These are phyloP conservation scores for Euproctis similis DNA, from an alignment of 2,888 invertebrate species.

Conservation along the genomic window DNA sequence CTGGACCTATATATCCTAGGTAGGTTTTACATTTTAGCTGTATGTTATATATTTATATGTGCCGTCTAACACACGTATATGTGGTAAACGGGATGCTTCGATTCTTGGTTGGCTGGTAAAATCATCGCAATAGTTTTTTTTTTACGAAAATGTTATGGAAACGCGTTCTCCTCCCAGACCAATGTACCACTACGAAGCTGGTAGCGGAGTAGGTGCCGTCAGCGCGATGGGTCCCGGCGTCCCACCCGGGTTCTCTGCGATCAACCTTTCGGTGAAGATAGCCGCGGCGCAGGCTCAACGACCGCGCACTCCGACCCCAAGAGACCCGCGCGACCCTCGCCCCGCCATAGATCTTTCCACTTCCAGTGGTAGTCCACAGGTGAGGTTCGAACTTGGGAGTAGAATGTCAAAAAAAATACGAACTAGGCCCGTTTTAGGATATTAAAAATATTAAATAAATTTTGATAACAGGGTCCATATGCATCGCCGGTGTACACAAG, in stretches of 20 bases:
- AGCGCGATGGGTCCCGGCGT: constrained; percentile 79
- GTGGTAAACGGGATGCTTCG: constrained; percentile 64
- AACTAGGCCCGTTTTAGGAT: constrained; percentile 17
- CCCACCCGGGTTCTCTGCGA: constrained; percentile 86
- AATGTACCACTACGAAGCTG: constrained; percentile 86
- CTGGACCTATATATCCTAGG: constrained; percentile 85
- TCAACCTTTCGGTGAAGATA: constrained; percentile 90
- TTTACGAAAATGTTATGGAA: constrained; percentile 6
- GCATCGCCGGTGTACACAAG: constrained; percentile 86
- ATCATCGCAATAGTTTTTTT: constrained; percentile 2
- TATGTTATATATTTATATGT: constrained; percentile 3
- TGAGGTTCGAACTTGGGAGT: constrained; percentile 65
- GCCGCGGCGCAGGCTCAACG: constrained; percentile 82
- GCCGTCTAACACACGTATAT: constrained; percentile 27
- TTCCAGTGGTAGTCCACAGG: constrained; percentile 92
- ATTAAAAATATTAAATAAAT: constrained; percentile 27
- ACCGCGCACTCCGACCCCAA: constrained; percentile 83
- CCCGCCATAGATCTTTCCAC: constrained; percentile 91
- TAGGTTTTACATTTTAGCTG: constrained; percentile 36
- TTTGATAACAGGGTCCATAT: constrained; percentile 81
- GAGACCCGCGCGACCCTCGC: constrained; percentile 85
- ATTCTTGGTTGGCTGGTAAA: constrained; percentile 13
- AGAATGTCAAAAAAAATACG: constrained; percentile 14
- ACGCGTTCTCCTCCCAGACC: constrained; percentile 72
- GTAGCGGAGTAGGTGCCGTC: constrained; percentile 76